A percentile compares a stretch with the other conserved stretches of the same genome.
Evolutionary conservation across 2,113 vertebrate genomes (phyloP).

Genomic region (Ornithorhynchus anatinus): DNA sequence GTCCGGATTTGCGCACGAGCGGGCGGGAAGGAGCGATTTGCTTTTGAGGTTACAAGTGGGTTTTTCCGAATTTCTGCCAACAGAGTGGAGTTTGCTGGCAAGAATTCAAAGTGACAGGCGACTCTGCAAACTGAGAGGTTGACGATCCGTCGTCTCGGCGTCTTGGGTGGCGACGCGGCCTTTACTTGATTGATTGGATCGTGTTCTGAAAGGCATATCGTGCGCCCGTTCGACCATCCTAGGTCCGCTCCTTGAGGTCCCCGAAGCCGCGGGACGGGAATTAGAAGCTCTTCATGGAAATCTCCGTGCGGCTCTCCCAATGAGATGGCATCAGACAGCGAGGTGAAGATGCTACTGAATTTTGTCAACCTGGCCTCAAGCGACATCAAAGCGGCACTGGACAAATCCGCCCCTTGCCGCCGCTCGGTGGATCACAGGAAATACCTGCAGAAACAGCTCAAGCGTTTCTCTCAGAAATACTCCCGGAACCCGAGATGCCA

Average conservation of each 20-base stretch:
- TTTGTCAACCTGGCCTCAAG: slow-evolving; percentile 98
- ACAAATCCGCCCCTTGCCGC: slow-evolving; percentile 95
- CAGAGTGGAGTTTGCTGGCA: fast-evolving
- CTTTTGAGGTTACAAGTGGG: fast-evolving
- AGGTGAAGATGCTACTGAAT: slow-evolving; percentile 96
- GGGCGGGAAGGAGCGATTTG: not conserved
- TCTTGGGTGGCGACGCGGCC: not conserved
- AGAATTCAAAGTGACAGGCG: not conserved
- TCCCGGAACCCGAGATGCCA: slow-evolving; percentile 85
- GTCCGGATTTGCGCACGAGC: not conserved
- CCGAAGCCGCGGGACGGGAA: not conserved
- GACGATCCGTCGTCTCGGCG: not conserved
- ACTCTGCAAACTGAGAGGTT: not conserved
- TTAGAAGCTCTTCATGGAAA: slow-evolving; percentile 69
- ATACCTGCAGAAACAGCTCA: slow-evolving; percentile 97
- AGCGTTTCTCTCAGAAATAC: slow-evolving; percentile 94
- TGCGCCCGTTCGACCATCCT: not conserved
- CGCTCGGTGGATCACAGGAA: slow-evolving; percentile 97
- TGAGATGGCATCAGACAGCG: slow-evolving; percentile 94
- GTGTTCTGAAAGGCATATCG: too few species aligned
- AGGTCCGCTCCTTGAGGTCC: slow-evolving; percentile 8
- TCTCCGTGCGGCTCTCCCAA: not conserved
- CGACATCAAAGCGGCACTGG: slow-evolving; percentile 96
- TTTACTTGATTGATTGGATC: not conserved
- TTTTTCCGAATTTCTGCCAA: fast-evolving